phyloP scores from a whole-genome alignment of 2,888 invertebrate genomes.

The Alcis repandata region DNA sequence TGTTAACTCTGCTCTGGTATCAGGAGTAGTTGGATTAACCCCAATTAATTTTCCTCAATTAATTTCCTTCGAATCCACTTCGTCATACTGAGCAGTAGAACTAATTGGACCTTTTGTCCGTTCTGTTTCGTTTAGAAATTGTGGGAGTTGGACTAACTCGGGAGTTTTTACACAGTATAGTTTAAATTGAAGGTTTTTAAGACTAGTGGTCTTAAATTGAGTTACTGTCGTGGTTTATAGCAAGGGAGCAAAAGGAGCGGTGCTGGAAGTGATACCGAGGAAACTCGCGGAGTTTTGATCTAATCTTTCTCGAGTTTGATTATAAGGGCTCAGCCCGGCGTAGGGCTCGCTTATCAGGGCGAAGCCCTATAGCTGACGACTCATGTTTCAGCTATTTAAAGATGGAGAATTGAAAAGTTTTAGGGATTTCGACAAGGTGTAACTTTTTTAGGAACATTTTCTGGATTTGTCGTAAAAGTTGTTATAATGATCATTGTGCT shows the following conservation, averaged over 20 bases:
- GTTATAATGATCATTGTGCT: too few species aligned
- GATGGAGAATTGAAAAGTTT: slow-evolving; percentile 1
- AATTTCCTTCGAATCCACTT: too few species aligned
- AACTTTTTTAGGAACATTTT: not conserved
- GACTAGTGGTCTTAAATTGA: not conserved
- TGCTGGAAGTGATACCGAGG: slow-evolving; percentile 42
- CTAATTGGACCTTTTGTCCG: too few species aligned
- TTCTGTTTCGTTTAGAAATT: too few species aligned
- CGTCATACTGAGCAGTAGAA: too few species aligned
- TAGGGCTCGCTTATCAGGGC: slow-evolving; percentile 5
- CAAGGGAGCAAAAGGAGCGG: slow-evolving; percentile 8
- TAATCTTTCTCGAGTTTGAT: slow-evolving; percentile 47
- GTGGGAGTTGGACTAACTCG: too few species aligned
- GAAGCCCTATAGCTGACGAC: slow-evolving; percentile 13
- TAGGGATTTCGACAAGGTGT: not conserved
- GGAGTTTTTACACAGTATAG: too few species aligned
- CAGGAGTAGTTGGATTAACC: too few species aligned
- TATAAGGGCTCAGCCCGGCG: slow-evolving; percentile 38
- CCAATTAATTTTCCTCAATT: too few species aligned
- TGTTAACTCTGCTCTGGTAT: too few species aligned
- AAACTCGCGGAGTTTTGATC: slow-evolving; percentile 46
- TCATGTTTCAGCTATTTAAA: slow-evolving; percentile 12
- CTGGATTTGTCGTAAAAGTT: too few species aligned
- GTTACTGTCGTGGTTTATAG: slow-evolving; percentile 10
- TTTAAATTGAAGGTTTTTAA: too few species aligned